Evolutionary conservation across 2,797 vertebrate species (phyloP).

Genomic region (Leuciscus waleckii): DNA sequence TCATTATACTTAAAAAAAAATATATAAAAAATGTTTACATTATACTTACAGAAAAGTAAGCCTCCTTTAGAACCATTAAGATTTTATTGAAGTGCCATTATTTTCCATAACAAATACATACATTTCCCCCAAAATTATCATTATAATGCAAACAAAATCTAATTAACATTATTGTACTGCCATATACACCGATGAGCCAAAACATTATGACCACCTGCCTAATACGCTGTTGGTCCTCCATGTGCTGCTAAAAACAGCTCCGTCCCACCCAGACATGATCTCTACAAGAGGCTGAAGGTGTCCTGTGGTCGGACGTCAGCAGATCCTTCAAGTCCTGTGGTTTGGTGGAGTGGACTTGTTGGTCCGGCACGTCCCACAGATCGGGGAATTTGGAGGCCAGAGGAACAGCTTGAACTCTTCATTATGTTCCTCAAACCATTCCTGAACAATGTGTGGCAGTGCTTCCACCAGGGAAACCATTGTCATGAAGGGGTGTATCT

Average conservation of each 20-base stretch:
- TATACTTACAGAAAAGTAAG: neutral
- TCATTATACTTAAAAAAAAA: neutral
- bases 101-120: neutral
- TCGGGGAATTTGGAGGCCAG: no score
- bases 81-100: neutral
- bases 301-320: no score
- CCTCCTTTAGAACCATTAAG: neutral
- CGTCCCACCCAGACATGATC: neutral
- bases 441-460: neutral
- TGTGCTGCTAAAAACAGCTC: neutral
- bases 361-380: no score
- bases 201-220: neutral
- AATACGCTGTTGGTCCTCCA: neutral
- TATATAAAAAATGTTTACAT: neutral
- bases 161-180: neutral
- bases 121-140: neutral
- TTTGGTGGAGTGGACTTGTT: neutral
- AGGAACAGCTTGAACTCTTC: neutral
- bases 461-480: neutral
- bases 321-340: neutral
- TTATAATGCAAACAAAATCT: neutral
- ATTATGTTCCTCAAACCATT: neutral
- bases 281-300: neutral
- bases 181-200: neutral
- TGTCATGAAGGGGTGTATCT: neutral